phyloP scores from a whole-genome alignment of 1,140 invertebrate species.

The Melitaea cinxia region DNA sequence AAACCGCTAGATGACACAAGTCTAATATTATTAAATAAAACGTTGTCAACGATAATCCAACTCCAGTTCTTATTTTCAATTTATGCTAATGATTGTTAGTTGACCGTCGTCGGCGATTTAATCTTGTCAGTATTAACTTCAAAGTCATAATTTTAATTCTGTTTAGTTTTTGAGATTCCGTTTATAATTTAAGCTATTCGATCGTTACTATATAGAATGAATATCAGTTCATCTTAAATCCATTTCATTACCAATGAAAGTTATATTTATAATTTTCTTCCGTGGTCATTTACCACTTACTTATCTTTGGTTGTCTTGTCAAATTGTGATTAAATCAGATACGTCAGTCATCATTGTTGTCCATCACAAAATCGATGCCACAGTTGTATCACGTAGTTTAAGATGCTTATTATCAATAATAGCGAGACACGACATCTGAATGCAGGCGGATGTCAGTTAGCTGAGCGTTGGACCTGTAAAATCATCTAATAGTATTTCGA shows the following conservation, averaged over 20 bases:
- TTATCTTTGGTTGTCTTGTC: neutral
- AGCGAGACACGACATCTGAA: conserved; percentile 31
- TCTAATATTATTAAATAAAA: neutral
- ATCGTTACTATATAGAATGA: neutral
- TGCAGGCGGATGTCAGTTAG: conserved; percentile 32
- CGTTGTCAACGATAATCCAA: neutral
- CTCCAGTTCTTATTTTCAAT: neutral
- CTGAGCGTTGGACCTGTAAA: conserved; percentile 10
- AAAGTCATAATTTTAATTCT: neutral
- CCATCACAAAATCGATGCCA: neutral
- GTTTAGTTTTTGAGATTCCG: neutral
- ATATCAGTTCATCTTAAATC: neutral
- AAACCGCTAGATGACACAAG: too few species aligned
- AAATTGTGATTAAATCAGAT: neutral
- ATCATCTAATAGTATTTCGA: conserved; percentile 24
- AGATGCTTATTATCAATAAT: conserved; percentile 19
- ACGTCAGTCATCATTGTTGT: neutral
- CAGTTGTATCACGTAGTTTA: neutral
- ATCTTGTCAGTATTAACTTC: neutral
- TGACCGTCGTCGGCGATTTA: neutral
- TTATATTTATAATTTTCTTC: neutral
- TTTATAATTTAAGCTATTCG: neutral
- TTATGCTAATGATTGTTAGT: conserved; percentile 5
- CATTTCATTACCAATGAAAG: too few species aligned
- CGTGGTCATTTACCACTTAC: neutral